Evolutionary conservation across 1,140 invertebrate species (phyloP), one percentile per base, ranked within the genome.

Genomic region (Ditylenchus dipsaci): DNA sequence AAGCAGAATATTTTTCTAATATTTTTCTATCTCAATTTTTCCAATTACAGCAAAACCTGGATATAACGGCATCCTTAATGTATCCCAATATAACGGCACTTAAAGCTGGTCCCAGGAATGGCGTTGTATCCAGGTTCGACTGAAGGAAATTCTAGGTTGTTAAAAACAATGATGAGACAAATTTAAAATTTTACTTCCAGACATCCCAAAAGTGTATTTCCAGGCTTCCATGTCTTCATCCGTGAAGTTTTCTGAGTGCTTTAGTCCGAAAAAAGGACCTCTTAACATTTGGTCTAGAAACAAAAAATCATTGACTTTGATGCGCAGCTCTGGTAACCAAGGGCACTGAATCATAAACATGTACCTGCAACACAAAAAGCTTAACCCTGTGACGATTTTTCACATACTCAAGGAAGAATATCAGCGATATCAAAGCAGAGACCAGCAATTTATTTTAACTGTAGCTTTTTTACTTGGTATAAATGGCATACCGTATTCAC

Each of bases 261-360:
- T 58, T 7, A 82, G 27, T 59, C 76, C 76, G 75, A 88, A 86
- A 13, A 21, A 23, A 21, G 47, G 83, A 11, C n/a, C 43, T 45
- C 43, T n/a, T 80, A 89, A 83, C 84, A 88, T 67, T 8, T 86
- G 82, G 56, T 88, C 87, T 21, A 91, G 87, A 30, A 88, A 84
- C 30, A 85, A 85, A 21, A 89, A 84, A 79, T 91, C 89, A 75
- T 88, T 85, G 64, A 87, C 86, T 43, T 88, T 77, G 7, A 88
- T 86, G 0, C 82, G 69, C 26, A 88, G 86, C 83, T 91, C 90
- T 1, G 90, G 89, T 49, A 91, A 81, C 77, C 86, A 88, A 15
- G 90, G 89, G 29, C 89, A 79, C 83, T 90, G 89, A 67, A 89
- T 89, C 69, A 90, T 88, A 76, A 89, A 88, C 76, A 90, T 85